Evolutionary conservation across 92 coral and sea anemone species (phyloP), one percentile per base, ranked within the genome.

Genomic region (Zoanthus gigantus): DNA sequence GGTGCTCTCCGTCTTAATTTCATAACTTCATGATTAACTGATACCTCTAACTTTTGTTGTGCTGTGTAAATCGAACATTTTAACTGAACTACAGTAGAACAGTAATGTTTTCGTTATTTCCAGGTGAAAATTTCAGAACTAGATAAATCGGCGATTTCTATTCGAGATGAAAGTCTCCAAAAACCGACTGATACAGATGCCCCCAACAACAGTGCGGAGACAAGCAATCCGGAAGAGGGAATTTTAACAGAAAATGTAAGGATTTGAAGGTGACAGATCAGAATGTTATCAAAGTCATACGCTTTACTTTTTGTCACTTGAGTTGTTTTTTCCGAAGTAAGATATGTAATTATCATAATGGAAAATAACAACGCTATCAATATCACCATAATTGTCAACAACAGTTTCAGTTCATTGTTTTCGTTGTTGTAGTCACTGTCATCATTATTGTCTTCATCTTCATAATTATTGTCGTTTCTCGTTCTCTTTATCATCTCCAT

Each of bases 201-300:
- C 16, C n/a, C 9, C 31, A 30, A n/a, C 1, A 15, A 2, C n/a
- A 23, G 30, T 63, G 2, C 10, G 9, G 69, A 63, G 69, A 63
- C 30, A n/a, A 16, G 30, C 69, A 63, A 63, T 23, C 8, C 2
- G n/a, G 69, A 31, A 32, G n/a, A 31, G 31, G 74, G 9, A 31
- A 34, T 14, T 71, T 29, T 44, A 9, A 32, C 29, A 31, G 74
- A 71, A 71, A 31, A 71, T 71, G 74, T 71, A 71, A 71, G 74
- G 31, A 71, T 31, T 68, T 71, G 45, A 14, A 29, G 4, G 16
- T 18, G 46, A 14, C 9, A 67, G 66, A 58, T 58, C 17, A 58
- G n/a, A 58, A 13, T 4, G 1, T 50, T 58, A 1, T 58, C 18
- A 14, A 9, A 9, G 66, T 58, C 14, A 13, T 11, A 9, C 5